Percentiles rank a stretch among this genome's conserved stretches.
Evolutionary conservation across 2,113 vertebrate genomes (phyloP).

Genomic region (Thomomys bottae): DNA sequence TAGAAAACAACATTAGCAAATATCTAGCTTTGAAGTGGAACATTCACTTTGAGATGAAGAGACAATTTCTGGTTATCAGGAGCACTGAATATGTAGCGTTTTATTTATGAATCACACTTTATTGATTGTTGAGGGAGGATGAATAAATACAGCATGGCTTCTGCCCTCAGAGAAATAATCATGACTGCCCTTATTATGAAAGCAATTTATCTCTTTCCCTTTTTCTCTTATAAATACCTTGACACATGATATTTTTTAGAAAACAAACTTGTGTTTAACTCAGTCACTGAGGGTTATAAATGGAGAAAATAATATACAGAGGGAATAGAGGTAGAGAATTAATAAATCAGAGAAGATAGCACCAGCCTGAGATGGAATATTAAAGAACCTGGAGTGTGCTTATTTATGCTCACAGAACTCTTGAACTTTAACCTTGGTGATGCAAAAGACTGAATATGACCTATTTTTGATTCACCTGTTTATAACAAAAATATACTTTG

Average conservation of each 20-base stretch:
- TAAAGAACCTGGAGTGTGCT: too few species aligned
- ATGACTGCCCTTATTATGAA: background rate
- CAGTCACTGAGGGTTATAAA: background rate
- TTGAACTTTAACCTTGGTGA: background rate
- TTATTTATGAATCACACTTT: slow-evolving; percentile 13
- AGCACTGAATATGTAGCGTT: background rate
- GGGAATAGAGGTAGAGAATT: background rate
- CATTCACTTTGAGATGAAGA: background rate
- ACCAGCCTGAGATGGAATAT: background rate
- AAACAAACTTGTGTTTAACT: background rate
- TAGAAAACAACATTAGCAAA: background rate
- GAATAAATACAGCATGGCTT: background rate
- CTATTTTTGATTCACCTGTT: background rate
- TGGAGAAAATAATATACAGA: background rate
- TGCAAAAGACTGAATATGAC: background rate
- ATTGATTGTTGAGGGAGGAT: background rate
- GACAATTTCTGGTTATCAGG: background rate
- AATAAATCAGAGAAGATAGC: background rate
- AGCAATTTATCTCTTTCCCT: background rate
- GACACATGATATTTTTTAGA: background rate
- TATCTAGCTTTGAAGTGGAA: background rate
- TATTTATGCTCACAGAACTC: background rate
- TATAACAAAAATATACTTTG: slow-evolving; percentile 11
- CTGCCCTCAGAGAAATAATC: background rate
- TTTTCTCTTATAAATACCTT: background rate